A percentile compares a stretch with the other conserved stretches of the same genome.
Conservation (phyloP, 2,113 vertebrate genomes). For the Helogale parvula region DNA sequence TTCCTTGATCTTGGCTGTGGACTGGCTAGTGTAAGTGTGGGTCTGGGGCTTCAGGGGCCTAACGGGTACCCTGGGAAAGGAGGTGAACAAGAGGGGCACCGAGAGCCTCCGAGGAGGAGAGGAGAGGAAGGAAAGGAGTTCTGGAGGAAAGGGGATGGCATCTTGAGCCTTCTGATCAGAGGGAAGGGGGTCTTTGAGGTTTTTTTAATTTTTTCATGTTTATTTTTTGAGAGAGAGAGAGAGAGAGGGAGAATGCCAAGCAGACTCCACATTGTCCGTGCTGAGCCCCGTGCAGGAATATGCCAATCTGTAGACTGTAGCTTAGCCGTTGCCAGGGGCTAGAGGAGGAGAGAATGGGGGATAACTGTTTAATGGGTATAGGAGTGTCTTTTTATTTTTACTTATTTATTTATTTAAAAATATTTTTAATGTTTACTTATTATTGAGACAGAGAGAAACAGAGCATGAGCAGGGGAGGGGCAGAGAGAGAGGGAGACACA, state of each 20-base stretch:
- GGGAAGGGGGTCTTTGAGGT: background rate
- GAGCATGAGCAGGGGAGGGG: no score
- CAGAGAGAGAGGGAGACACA: no score
- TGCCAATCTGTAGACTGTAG: background rate
- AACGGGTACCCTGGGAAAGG: background rate
- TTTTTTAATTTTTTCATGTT: background rate
- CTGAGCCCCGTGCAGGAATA: no score
- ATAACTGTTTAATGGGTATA: background rate
- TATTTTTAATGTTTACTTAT: no score
- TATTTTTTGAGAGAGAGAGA: no score
- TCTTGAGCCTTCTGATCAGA: background rate
- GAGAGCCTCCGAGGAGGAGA: background rate
- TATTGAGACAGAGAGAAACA: no score
- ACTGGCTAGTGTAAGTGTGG: conserved; percentile 94
- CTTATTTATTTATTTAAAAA: no score
- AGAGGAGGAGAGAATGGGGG: background rate
- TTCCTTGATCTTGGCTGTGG: conserved; percentile 93
- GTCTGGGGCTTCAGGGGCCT: background rate
- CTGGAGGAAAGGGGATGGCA: background rate
- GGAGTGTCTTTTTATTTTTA: background rate
- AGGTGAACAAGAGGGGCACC: background rate
- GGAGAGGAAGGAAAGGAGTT: background rate
- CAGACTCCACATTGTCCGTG: no score
- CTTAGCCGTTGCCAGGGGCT: background rate
- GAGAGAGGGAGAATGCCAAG: no score